phyloP scores from a whole-genome alignment of 2,113 vertebrate species.

The Aegithalos caudatus region DNA sequence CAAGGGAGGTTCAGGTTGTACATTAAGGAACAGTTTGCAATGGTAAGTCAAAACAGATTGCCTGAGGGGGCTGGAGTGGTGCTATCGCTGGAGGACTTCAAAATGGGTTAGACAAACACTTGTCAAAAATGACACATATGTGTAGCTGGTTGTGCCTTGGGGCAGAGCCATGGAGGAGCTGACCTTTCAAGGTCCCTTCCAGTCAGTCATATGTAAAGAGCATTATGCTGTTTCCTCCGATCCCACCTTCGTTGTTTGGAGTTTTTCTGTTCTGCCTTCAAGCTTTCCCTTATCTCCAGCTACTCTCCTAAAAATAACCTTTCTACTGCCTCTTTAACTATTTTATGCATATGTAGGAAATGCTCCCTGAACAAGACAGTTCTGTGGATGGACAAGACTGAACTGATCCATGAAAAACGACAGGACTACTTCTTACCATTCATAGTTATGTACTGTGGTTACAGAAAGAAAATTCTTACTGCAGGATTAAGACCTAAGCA shows the following conservation, averaged over 20 bases:
- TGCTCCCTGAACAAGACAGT: background rate
- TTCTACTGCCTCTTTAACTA: background rate
- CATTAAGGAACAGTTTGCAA: background rate
- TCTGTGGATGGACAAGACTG: background rate
- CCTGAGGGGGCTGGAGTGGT: background rate
- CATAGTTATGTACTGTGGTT: background rate
- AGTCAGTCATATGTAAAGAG: background rate
- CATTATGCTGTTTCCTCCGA: background rate
- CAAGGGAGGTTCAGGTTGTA: background rate
- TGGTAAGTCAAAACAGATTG: slow-evolving; percentile 17
- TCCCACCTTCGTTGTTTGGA: background rate
- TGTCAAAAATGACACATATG: background rate
- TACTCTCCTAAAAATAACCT: background rate
- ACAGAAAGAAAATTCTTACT: background rate
- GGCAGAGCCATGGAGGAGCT: background rate
- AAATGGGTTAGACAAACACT: background rate
- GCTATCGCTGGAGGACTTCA: background rate
- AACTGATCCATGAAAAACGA: background rate
- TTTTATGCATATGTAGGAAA: background rate
- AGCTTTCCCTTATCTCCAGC: background rate
- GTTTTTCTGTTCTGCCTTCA: background rate
- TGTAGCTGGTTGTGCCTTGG: background rate
- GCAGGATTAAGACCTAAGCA: background rate
- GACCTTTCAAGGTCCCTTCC: background rate
- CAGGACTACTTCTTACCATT: background rate